A percentile compares a stretch with the other conserved stretches of the same genome.
Evolutionary conservation across 2,888 invertebrate genomes (phyloP).

Genomic region (Pelosia muscerda): DNA sequence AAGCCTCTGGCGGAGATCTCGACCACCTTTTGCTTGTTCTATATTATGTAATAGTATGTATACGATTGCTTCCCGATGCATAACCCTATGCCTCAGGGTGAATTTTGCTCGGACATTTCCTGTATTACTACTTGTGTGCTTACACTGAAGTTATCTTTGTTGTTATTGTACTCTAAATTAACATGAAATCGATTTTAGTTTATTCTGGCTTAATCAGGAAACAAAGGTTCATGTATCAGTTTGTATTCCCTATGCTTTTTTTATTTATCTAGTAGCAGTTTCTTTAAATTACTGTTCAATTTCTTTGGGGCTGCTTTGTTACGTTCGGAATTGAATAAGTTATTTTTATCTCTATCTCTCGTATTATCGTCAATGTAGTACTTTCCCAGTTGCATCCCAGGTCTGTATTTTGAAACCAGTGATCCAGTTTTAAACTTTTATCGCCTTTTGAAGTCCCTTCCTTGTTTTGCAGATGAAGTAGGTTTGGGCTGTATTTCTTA

Average conservation of each 20-base stretch:
- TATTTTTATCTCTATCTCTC: neutral
- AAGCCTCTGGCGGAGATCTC: slow-evolving; percentile 74
- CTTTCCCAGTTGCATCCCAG: no score
- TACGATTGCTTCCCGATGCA: slow-evolving; percentile 80
- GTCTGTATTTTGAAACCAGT: no score
- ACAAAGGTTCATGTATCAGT: slow-evolving; percentile 47
- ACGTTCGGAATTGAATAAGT: neutral
- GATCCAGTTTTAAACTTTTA: no score
- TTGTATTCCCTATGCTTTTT: slow-evolving; percentile 34
- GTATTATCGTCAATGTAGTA: no score
- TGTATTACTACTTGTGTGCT: slow-evolving; percentile 77
- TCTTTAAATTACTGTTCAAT: slow-evolving; percentile 43
- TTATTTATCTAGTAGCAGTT: slow-evolving; percentile 43
- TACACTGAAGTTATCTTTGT: slow-evolving; percentile 72
- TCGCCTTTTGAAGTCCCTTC: no score
- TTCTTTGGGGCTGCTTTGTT: slow-evolving; percentile 35
- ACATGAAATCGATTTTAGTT: slow-evolving; percentile 73
- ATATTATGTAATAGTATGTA: slow-evolving; percentile 71
- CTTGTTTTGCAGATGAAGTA: neutral
- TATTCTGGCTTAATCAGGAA: slow-evolving; percentile 64
- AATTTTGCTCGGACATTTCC: slow-evolving; percentile 80
- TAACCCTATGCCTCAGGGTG: slow-evolving; percentile 78
- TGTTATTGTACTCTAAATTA: slow-evolving; percentile 75
- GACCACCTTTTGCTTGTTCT: slow-evolving; percentile 83
- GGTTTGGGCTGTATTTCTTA: slow-evolving; percentile 8